These are phyloP conservation scores for Andricus curvator DNA, from an alignment of 2,888 invertebrate genomes.

Conservation along the genomic window DNA sequence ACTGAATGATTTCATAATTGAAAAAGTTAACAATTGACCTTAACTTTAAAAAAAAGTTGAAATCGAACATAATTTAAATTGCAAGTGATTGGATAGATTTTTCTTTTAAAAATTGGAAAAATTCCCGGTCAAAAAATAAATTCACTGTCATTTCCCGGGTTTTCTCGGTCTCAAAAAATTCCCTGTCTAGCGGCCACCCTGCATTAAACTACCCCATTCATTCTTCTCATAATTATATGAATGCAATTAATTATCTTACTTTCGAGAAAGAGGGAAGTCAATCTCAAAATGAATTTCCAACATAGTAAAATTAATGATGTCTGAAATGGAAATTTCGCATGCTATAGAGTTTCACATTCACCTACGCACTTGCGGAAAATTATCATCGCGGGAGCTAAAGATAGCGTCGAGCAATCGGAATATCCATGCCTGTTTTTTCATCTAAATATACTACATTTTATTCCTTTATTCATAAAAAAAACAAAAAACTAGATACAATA, in stretches of 20 bases:
- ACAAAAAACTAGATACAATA: too few species aligned
- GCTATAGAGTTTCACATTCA: conserved; percentile 34
- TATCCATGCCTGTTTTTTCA: conserved; percentile 7
- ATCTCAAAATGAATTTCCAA: background rate
- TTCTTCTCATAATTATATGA: background rate
- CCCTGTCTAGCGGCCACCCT: too few species aligned
- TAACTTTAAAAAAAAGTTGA: too few species aligned
- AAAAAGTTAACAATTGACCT: too few species aligned
- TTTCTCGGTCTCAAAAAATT: too few species aligned
- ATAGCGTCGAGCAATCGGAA: background rate
- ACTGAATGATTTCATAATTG: too few species aligned
- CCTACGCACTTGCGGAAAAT: conserved; percentile 2
- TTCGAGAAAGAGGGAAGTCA: background rate
- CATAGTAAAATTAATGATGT: conserved; percentile 2
- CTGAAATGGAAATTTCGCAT: conserved; percentile 30
- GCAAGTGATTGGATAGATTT: too few species aligned
- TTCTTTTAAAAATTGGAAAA: too few species aligned
- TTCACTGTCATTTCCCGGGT: too few species aligned
- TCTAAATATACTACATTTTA: background rate
- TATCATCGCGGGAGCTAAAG: background rate
- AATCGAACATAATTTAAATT: too few species aligned
- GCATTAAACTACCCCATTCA: background rate
- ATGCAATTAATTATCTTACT: background rate
- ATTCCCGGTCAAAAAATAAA: too few species aligned
- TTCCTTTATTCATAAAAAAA: background rate